A percentile compares a stretch with the other conserved stretches of the same genome.
Evolutionary conservation across 1,140 invertebrate genomes (phyloP).

Genomic region (Patella vulgata): DNA sequence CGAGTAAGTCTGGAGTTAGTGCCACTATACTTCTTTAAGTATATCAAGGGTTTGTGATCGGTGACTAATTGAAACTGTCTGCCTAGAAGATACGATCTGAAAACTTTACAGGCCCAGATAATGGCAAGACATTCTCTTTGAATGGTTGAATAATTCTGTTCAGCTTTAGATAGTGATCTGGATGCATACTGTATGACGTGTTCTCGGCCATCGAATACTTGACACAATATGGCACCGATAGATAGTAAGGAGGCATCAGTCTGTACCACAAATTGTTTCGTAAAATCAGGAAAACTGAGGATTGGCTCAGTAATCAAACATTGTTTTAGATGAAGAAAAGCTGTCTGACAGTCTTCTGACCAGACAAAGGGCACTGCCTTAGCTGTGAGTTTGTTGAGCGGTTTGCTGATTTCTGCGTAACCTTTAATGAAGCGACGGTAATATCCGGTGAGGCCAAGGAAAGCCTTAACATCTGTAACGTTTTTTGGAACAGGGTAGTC

Average conservation of each 20-base stretch:
- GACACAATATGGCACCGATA: slow-evolving; percentile 46
- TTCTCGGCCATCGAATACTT: slow-evolving; percentile 31
- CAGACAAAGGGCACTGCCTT: slow-evolving; percentile 27
- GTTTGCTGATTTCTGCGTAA: background rate
- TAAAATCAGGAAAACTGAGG: slow-evolving; percentile 20
- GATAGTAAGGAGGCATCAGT: slow-evolving; percentile 32
- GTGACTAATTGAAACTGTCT: slow-evolving; percentile 6
- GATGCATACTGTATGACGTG: slow-evolving; percentile 29
- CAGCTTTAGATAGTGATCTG: slow-evolving; percentile 15
- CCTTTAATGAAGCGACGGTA: background rate
- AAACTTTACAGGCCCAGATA: slow-evolving; percentile 37
- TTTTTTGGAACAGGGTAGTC: slow-evolving; percentile 24
- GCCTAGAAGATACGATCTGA: slow-evolving; percentile 42
- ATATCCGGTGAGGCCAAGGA: slow-evolving; percentile 3
- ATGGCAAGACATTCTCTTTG: slow-evolving; percentile 45
- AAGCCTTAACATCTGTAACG: background rate
- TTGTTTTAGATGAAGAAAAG: slow-evolving; percentile 26
- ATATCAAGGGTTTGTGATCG: slow-evolving; percentile 7
- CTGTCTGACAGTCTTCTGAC: slow-evolving; percentile 9
- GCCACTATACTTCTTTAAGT: slow-evolving; percentile 3
- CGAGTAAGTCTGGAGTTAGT: slow-evolving; percentile 4
- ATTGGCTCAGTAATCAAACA: slow-evolving; percentile 27
- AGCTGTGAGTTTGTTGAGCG: background rate
- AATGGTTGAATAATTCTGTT: slow-evolving; percentile 43
- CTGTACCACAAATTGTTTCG: slow-evolving; percentile 26